These are phyloP conservation scores for Meriones unguiculatus DNA, from an alignment of 2,113 vertebrate genomes.

Conservation along the genomic window DNA sequence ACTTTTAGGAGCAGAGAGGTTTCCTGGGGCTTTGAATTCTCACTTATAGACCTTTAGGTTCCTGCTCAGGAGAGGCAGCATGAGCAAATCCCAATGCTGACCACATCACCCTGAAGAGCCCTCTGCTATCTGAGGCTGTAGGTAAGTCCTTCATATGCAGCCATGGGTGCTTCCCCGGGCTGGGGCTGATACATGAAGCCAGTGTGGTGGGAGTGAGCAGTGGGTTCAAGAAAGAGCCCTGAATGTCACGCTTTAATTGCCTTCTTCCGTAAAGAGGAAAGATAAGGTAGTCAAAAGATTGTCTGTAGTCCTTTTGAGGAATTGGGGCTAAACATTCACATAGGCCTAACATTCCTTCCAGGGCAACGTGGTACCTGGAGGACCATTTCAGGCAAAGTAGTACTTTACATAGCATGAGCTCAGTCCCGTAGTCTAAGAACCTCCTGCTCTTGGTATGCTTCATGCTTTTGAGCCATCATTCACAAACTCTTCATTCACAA, in stretches of 20 bases:
- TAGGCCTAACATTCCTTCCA: background rate
- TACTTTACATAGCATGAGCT: too few species aligned
- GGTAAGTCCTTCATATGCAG: background rate
- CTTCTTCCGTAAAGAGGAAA: background rate
- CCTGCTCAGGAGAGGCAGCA: background rate
- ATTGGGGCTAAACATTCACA: too few species aligned
- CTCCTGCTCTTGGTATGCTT: background rate
- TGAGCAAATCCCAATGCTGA: background rate
- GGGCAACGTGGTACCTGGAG: too few species aligned
- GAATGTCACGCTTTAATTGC: too few species aligned
- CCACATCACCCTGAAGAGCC: background rate
- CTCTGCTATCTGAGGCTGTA: background rate
- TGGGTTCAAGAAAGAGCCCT: background rate
- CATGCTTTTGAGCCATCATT: background rate
- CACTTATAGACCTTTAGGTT: fast-evolving
- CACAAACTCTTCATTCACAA: too few species aligned
- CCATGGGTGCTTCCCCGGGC: background rate
- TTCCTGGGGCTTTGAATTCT: background rate
- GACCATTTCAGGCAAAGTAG: fast-evolving
- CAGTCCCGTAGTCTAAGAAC: background rate
- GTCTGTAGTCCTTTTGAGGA: too few species aligned
- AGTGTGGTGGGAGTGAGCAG: fast-evolving
- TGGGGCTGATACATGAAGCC: background rate
- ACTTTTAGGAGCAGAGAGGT: background rate
- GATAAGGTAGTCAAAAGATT: background rate